These are phyloP conservation scores for Parotocinclus haroldoi DNA, from an alignment of 2,797 vertebrate genomes.

Conservation along the genomic window DNA sequence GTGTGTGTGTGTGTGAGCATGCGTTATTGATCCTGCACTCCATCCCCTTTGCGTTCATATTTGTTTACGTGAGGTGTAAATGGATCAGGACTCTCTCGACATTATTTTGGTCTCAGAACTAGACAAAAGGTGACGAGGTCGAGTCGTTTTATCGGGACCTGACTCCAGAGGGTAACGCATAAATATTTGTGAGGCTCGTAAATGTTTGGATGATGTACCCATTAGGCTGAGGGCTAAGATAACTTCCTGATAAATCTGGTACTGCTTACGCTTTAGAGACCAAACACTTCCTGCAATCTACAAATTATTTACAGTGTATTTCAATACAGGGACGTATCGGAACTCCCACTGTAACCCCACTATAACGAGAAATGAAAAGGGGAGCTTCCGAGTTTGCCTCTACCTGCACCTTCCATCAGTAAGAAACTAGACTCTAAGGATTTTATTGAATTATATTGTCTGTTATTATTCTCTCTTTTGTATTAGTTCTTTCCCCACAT, in stretches of 20 bases:
- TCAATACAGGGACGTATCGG: no score
- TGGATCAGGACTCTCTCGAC: not conserved
- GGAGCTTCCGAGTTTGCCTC: no score
- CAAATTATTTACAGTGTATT: no score
- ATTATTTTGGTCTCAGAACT: slow-evolving; percentile 14
- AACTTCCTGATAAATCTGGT: not conserved
- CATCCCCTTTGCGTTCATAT: not conserved
- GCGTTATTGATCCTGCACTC: no score
- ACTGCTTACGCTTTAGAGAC: slow-evolving; percentile 7
- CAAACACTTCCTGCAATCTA: not conserved
- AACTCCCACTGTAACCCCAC: no score
- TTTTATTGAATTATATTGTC: no score
- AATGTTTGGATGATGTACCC: slow-evolving; percentile 19
- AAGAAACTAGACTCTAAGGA: no score
- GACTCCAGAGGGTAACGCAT: slow-evolving; percentile 9
- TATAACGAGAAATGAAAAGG: no score
- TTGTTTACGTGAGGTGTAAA: not conserved
- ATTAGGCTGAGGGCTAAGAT: not conserved
- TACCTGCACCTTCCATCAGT: no score
- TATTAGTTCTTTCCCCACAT: no score
- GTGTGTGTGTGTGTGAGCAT: not conserved
- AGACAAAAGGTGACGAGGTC: slow-evolving; percentile 36
- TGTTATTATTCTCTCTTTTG: no score
- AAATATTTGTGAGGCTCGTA: slow-evolving; percentile 36
- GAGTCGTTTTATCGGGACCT: slow-evolving; percentile 3